A percentile compares a stretch with the other conserved stretches of the same genome.
Evolutionary conservation across 2,797 vertebrate species (phyloP).

Genomic region (Lacerta bilineata): DNA sequence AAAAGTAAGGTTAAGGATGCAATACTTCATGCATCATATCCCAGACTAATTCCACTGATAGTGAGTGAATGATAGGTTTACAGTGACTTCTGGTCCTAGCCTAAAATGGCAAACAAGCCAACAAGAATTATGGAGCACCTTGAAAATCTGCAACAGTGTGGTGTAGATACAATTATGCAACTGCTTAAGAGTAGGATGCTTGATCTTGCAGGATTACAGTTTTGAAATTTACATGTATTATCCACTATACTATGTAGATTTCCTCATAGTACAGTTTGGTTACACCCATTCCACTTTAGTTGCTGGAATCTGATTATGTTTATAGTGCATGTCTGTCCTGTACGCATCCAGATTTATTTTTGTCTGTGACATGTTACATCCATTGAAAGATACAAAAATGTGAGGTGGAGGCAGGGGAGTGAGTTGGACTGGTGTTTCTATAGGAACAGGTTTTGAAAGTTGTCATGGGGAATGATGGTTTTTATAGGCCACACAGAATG

Average conservation of each 20-base stretch:
- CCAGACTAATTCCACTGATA: slow-evolving; percentile 7
- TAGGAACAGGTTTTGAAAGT: slow-evolving; percentile 48
- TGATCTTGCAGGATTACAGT: not conserved
- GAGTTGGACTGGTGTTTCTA: slow-evolving; percentile 51
- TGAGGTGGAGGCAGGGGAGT: not conserved
- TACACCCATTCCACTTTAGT: slow-evolving; percentile 49
- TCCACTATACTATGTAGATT: slow-evolving; percentile 27
- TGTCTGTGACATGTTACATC: slow-evolving; percentile 68
- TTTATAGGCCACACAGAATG: slow-evolving; percentile 19
- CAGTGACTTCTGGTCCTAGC: not conserved
- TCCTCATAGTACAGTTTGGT: slow-evolving; percentile 39
- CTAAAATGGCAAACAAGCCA: slow-evolving; percentile 10
- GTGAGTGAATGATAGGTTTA: slow-evolving; percentile 14
- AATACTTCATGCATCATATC: slow-evolving; percentile 18
- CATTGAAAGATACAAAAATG: slow-evolving; percentile 76
- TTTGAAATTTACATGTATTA: not conserved
- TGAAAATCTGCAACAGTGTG: not conserved
- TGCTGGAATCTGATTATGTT: slow-evolving; percentile 65
- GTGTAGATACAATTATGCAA: slow-evolving; percentile 2
- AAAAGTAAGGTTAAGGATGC: not conserved
- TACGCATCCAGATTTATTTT: slow-evolving; percentile 67
- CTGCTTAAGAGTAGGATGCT: not conserved
- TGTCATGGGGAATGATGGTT: slow-evolving; percentile 30
- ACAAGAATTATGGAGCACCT: not conserved
- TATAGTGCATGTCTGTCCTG: slow-evolving; percentile 63